Evolutionary conservation across 2,113 vertebrate species (phyloP).

Genomic region (Gymnobelideus leadbeateri): DNA sequence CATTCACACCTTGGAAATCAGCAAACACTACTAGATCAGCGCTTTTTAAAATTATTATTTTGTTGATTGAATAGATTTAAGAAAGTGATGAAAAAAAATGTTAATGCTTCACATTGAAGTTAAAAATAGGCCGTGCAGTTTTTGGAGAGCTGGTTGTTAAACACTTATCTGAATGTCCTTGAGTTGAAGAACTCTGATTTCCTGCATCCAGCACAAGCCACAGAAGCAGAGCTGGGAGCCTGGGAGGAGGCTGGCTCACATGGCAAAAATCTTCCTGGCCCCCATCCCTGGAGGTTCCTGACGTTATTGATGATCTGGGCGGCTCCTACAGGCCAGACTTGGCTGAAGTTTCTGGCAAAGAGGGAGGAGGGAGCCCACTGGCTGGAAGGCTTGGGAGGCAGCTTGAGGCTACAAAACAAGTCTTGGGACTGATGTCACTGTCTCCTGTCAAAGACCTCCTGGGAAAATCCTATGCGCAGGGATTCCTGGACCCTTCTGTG

Average conservation of each 20-base stretch:
- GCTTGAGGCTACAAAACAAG: neutral
- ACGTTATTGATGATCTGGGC: neutral
- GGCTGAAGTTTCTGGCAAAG: neutral
- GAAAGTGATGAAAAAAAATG: neutral
- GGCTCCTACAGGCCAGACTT: neutral
- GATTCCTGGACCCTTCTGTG: neutral
- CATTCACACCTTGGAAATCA: neutral
- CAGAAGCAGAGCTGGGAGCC: neutral
- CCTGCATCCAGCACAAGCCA: neutral
- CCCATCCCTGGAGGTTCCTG: neutral
- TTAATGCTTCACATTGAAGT: neutral
- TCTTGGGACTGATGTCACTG: neutral
- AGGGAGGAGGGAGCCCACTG: neutral
- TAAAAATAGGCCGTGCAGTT: neutral
- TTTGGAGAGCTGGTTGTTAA: neutral
- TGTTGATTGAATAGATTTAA: neutral
- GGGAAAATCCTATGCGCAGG: neutral
- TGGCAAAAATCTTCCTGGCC: neutral
- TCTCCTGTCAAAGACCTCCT: neutral
- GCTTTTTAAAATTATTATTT: neutral
- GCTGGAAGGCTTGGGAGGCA: neutral
- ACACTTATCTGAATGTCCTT: neutral
- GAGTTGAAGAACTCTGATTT: neutral
- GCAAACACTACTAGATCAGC: neutral
- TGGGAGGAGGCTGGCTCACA: neutral